These are phyloP conservation scores for Bubo blakistoni DNA, from an alignment of 2,113 vertebrate genomes.

Conservation along the genomic window DNA sequence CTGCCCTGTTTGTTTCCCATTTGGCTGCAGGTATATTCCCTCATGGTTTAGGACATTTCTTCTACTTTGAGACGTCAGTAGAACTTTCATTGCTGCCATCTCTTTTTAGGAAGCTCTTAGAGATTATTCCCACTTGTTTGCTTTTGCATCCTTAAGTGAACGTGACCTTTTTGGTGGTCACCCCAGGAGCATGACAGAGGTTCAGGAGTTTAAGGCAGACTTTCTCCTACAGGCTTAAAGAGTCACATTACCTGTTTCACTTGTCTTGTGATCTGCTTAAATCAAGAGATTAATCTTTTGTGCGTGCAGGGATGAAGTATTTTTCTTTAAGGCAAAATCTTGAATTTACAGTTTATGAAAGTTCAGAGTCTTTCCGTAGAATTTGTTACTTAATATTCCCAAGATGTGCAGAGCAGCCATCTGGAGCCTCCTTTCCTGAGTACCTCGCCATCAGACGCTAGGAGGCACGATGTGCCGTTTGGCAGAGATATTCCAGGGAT, in stretches of 20 bases:
- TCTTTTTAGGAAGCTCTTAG: background rate
- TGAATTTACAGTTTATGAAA: background rate
- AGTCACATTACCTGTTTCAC: background rate
- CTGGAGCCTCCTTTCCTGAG: background rate
- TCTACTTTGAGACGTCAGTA: background rate
- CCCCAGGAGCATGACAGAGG: background rate
- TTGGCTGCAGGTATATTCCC: background rate
- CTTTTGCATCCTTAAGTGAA: background rate
- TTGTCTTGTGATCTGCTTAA: conserved; percentile 32
- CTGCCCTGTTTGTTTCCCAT: background rate
- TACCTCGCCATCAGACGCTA: background rate
- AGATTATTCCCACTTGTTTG: background rate
- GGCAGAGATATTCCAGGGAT: background rate
- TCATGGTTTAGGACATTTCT: background rate
- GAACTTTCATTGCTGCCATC: background rate
- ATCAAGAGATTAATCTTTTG: conserved; percentile 22
- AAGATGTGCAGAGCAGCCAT: background rate
- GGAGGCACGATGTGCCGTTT: background rate
- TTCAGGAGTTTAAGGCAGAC: conserved; percentile 17
- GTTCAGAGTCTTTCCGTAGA: background rate
- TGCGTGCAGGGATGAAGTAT: background rate
- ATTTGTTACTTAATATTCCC: background rate
- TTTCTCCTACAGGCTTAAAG: background rate
- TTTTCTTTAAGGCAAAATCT: conserved; percentile 8
- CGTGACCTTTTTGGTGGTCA: background rate